phyloP scores from a whole-genome alignment of 2,888 invertebrate species.

The Tiliacea citrago region DNA sequence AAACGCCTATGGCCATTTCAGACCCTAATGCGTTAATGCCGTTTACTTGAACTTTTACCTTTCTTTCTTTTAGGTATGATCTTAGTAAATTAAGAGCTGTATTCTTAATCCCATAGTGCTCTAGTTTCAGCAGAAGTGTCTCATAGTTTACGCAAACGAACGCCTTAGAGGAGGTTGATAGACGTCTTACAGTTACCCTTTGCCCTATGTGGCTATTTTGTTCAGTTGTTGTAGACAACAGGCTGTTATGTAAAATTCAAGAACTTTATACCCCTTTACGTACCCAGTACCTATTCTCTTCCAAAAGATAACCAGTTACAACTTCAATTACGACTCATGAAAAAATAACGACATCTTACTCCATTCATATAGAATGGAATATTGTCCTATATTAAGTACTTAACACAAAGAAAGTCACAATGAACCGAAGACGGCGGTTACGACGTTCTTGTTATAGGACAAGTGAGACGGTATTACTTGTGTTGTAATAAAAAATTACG shows the following conservation, averaged over 20 bases:
- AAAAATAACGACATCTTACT: conserved; percentile 48
- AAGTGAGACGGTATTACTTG: conserved; percentile 53
- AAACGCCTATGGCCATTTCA: too few species aligned
- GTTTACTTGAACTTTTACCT: too few species aligned
- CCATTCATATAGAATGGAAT: conserved; percentile 50
- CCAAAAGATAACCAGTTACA: conserved; percentile 46
- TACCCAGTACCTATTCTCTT: conserved; percentile 26
- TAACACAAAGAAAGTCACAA: conserved; percentile 55
- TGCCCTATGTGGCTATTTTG: not conserved
- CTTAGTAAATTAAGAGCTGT: too few species aligned
- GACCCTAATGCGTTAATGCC: too few species aligned
- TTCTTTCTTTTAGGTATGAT: too few species aligned
- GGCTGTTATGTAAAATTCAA: conserved; percentile 28
- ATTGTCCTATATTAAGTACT: conserved; percentile 49
- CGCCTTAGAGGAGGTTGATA: too few species aligned
- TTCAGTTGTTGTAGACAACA: not conserved
- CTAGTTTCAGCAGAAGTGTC: too few species aligned
- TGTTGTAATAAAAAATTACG: conserved; percentile 66
- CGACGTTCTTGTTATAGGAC: conserved; percentile 46
- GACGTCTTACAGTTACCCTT: too few species aligned
- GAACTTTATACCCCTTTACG: conserved; percentile 12
- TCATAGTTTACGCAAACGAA: too few species aligned
- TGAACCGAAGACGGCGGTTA: conserved; percentile 46
- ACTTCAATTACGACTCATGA: conserved; percentile 56
- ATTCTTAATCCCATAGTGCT: too few species aligned